Percentiles rank a stretch among this genome's conserved stretches.
These are phyloP conservation scores for Meta bourneti DNA, from an alignment of 2,888 invertebrate species.

Conservation along the genomic window DNA sequence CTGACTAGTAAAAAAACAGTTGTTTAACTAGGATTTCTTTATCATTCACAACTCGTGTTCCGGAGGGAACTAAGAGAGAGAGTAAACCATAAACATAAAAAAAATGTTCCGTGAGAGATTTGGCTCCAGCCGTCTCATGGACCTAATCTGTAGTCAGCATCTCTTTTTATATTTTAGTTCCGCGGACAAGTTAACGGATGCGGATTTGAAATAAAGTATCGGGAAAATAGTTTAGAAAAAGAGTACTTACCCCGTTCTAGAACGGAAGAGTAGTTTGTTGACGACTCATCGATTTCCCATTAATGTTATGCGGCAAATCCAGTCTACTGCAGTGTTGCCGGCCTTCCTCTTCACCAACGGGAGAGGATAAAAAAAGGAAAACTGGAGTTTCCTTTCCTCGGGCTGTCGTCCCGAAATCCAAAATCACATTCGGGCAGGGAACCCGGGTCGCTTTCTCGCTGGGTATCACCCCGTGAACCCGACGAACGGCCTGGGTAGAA, in stretches of 20 bases:
- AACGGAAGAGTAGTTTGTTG: constrained; percentile 29
- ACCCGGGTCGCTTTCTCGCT: not conserved
- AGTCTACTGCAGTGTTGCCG: constrained; percentile 45
- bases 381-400: not conserved
- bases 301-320: constrained; percentile 76
- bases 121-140: not conserved
- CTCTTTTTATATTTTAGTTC: not conserved
- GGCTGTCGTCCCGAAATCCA: not conserved
- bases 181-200: not conserved
- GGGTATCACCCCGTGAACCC: not conserved
- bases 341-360: not conserved
- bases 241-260: constrained; percentile 57
- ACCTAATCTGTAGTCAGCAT: not conserved
- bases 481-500: constrained; percentile 41
- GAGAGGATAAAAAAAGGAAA: constrained; percentile 17
- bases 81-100: not conserved
- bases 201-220: not conserved
- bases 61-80: not conserved
- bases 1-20: not conserved
- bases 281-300: constrained; percentile 72
- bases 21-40: too few species aligned
- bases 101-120: not conserved
- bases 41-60: too few species aligned
- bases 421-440: not conserved
- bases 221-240: constrained; percentile 35